Evolutionary conservation across 2,888 invertebrate species (phyloP), one percentile per base, ranked within the genome.

Genomic region (Fragum whitleyi): DNA sequence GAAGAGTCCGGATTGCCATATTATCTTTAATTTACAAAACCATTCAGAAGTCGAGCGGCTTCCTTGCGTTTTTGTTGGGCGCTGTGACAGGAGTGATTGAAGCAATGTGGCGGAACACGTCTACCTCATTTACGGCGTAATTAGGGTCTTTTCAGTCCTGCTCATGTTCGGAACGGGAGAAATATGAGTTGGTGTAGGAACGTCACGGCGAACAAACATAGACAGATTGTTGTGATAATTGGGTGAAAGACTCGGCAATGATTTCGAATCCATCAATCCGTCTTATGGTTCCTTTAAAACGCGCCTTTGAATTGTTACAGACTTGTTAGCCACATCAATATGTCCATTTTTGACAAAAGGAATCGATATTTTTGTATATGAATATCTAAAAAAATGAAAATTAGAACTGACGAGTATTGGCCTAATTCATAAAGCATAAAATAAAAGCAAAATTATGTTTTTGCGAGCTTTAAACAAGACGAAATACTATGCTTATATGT

Each of bases 81-180:
- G 11, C 57, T 19, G 53, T 80, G 80, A 80, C 80, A 77, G 68
- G 72, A 57, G 32, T 80, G 77, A 80, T 80, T 80, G 80, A 68
- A 51, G 71, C 73, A 80, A 76, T 80, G 80, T 74, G 76, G 62
- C 59, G 73, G 55, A 80, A 80, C 80, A 80, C 74, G 80, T 77
- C 70, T 69, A 61, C 57, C 73, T 80, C 76, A 80, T 80, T 77
- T 76, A 62, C 69, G 73, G 6, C 73, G 65, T 80, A 77, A 80
- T 80, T 80, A 80, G 73, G 55, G 55, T 51, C 76, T 57, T 80
- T 80, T 80, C 76, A 77, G 26, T 21, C 57, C 62, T 36, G 73
- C 73, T 65, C 69, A 77, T 26, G 59, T 47, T 62, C 26, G 39
- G 32, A 61, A 76, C 73, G 51, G 69, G 69, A 80, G 80, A 76